Percentiles rank a stretch among this genome's conserved stretches.
Evolutionary conservation across 2,888 invertebrate genomes (phyloP).

Genomic region (Schrankia costaestrigalis): DNA sequence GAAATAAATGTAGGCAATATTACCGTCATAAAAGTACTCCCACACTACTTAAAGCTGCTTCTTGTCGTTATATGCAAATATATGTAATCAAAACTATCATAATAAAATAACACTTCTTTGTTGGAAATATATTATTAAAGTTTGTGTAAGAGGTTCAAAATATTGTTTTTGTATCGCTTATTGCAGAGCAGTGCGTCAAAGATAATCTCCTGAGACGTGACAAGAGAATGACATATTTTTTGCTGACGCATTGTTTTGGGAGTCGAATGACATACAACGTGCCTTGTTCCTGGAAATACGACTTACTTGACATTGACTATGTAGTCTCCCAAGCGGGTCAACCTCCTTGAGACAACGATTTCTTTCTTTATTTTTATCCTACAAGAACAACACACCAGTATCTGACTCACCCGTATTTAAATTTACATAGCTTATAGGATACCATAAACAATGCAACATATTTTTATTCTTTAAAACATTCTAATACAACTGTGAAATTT

Average conservation of each 20-base stretch:
- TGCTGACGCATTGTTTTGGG: constrained; percentile 69
- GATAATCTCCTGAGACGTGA: constrained; percentile 66
- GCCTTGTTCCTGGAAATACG: constrained; percentile 30
- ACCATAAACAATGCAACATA: constrained; percentile 19
- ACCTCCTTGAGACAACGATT: constrained; percentile 10
- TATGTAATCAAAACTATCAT: constrained; percentile 26
- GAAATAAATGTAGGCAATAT: constrained; percentile 49
- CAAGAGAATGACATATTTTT: constrained; percentile 56
- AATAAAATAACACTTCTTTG: constrained; percentile 33
- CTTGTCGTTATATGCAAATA: constrained; percentile 33
- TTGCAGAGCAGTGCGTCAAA: constrained; percentile 54
- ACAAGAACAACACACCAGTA: too few relatives aligned
- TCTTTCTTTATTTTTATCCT: too few relatives aligned
- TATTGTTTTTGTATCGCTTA: constrained; percentile 55
- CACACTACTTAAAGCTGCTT: constrained; percentile 35
- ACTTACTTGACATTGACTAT: constrained; percentile 33
- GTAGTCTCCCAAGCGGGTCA: constrained; percentile 14
- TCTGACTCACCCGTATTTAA: too few relatives aligned
- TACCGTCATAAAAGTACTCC: constrained; percentile 50
- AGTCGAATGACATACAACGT: constrained; percentile 30
- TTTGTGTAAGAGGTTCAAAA: constrained; percentile 34
- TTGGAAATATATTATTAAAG: constrained; percentile 26
- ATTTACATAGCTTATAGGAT: too few relatives aligned
- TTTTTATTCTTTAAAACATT: too few relatives aligned
- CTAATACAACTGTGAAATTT: too few relatives aligned